Conservation (phyloP, 2,888 invertebrate species). For the Epirrhoe tristata region DNA sequence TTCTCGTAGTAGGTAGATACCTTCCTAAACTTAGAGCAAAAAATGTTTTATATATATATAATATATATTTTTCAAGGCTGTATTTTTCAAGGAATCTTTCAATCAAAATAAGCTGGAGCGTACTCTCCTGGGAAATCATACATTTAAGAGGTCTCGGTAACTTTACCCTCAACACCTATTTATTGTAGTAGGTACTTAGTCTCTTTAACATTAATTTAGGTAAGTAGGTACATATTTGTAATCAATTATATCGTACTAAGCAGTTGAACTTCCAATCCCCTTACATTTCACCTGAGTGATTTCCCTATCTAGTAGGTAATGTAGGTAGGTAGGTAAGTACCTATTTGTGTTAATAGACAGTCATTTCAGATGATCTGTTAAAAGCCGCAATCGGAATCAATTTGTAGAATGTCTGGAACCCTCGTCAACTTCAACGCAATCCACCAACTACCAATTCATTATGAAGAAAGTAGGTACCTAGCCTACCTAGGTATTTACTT, state of each 20-base stretch:
- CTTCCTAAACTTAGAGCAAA: background rate
- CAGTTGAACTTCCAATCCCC: too few species aligned
- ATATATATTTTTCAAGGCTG: background rate
- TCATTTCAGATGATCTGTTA: background rate
- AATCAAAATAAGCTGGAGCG: slow-evolving; percentile 50
- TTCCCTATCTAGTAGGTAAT: too few species aligned
- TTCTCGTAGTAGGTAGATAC: background rate
- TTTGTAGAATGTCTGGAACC: background rate
- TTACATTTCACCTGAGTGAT: too few species aligned
- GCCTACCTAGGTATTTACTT: background rate
- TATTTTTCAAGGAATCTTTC: slow-evolving; percentile 37
- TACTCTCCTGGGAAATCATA: slow-evolving; percentile 57
- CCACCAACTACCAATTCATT: background rate
- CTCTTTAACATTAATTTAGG: slow-evolving; percentile 16
- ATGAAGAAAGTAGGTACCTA: background rate
- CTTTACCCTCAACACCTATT: slow-evolving; percentile 39
- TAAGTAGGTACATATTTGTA: too few species aligned
- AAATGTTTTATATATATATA: too few species aligned
- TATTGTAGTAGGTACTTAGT: slow-evolving; percentile 5
- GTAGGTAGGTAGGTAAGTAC: too few species aligned
- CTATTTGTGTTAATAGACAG: too few species aligned
- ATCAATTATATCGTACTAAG: too few species aligned
- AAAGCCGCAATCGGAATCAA: background rate
- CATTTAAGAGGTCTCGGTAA: slow-evolving; percentile 50
- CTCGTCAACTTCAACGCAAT: background rate